Base-by-base conservation (phyloP, 2,888 invertebrate genomes). In the Polyommatus iphigenia region DNA sequence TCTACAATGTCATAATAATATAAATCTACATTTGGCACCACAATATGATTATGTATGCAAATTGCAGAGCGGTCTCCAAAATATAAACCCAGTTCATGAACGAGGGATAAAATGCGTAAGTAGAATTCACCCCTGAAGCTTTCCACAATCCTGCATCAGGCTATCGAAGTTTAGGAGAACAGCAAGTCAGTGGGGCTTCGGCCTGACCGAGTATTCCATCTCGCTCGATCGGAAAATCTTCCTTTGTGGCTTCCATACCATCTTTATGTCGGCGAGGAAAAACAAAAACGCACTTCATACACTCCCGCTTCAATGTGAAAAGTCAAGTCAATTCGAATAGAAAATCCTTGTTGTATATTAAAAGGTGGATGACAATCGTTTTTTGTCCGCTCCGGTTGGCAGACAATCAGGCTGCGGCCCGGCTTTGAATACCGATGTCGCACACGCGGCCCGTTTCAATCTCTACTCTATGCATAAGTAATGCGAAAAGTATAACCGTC, bases 391-490 rank as follows among this genome's bases (percentile, higher is more conserved):
- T 87, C 88, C 89, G 89, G 90, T 90, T 89, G 87, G 89, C 86
- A 88, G 87, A 90, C 90, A 91, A 91, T 90, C 91, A 89, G 86
- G 85, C 85, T 84, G 79, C 87, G 85, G 87, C 87, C 82, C 84
- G 88, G 71, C 87, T 91, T 89, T 89, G 92, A 92, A 92, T 92
- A 89, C 91, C 91, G 91, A 91, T 92, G 92, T 92, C 90, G 83
- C 81, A 85, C 91, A 89, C 90, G 85, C 87, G 86, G 88, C 88
- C 88, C 91, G 91, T 90, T 93, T 91, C 93, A 93, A 93, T 93
- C 92, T 92, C 88, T 91, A 92, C 88, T 90, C 93, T 92, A 93
- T 93, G 93, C 92, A 92, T 94, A 93, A 92, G 88, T 93, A 93
- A 94, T 94, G 91, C 88, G 91, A 90, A 93, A 93, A 91, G 92